A percentile compares a stretch with the other conserved stretches of the same genome.
phyloP scores from a whole-genome alignment of 2,888 invertebrate genomes.

The Tipula helvola region DNA sequence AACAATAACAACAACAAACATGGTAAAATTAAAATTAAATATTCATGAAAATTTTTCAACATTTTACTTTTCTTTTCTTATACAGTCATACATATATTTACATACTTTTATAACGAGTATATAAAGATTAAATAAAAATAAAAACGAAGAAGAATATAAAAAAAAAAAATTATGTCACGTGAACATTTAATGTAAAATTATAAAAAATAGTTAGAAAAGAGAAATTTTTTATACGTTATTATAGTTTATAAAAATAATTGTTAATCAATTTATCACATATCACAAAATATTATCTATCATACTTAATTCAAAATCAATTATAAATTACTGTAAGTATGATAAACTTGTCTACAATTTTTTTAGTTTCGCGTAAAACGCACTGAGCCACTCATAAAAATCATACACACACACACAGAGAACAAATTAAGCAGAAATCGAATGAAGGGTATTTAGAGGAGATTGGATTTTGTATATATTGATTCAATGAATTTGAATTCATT shows the following conservation, averaged over 20 bases:
- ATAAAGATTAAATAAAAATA: neutral
- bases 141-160: neutral
- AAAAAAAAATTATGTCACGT: neutral
- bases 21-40: conserved; percentile 4
- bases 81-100: neutral
- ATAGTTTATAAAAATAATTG: neutral
- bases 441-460: neutral
- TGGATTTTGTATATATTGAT: neutral
- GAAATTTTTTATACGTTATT: neutral
- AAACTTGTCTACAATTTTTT: neutral
- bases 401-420: neutral
- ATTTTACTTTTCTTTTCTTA: neutral
- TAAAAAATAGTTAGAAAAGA: neutral
- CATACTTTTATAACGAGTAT: neutral
- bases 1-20: neutral
- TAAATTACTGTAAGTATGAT: neutral
- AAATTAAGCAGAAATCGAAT: neutral
- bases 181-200: neutral
- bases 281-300: neutral
- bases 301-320: neutral
- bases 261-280: neutral
- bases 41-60: neutral
- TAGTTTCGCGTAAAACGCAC: neutral
- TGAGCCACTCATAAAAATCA: neutral
- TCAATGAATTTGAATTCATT: neutral